phyloP scores from a whole-genome alignment of 2,888 invertebrate genomes.

The Acleris literana region DNA sequence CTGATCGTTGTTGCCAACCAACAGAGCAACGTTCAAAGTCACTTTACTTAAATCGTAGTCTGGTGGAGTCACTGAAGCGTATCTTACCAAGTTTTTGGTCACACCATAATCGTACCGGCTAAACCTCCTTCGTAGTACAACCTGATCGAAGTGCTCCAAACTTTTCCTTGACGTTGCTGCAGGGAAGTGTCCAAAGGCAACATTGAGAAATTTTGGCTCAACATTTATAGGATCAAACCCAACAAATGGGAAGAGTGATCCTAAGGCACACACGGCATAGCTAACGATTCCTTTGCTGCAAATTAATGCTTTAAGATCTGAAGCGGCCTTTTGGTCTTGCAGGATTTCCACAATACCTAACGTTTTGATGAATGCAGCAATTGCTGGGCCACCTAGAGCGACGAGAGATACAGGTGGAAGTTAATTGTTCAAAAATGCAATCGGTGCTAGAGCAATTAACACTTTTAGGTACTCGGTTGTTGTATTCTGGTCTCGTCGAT shows the following conservation, averaged over 20 bases:
- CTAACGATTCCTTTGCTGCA: conserved; percentile 19
- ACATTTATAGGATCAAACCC: conserved; percentile 43
- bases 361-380: conserved; percentile 17
- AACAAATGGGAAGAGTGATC: conserved; percentile 4
- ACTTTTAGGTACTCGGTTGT: conserved; percentile 30
- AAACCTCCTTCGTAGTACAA: conserved; percentile 47
- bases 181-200: conserved; percentile 50
- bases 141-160: conserved; percentile 52
- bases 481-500: conserved; percentile 32
- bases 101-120: conserved; percentile 54
- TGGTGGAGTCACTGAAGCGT: conserved; percentile 49
- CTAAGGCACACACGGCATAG: conserved; percentile 14
- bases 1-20: conserved; percentile 52
- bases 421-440: conserved; percentile 41
- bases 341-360: conserved; percentile 36
- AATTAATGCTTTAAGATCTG: conserved; percentile 26
- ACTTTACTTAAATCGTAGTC: conserved; percentile 53
- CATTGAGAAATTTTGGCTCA: conserved; percentile 45
- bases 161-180: conserved; percentile 54
- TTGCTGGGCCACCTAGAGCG: conserved; percentile 3
- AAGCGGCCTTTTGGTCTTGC: conserved; percentile 26
- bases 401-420: conserved; percentile 24
- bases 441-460: conserved; percentile 22
- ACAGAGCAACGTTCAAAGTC: conserved; percentile 47
- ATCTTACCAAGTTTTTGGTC: conserved; percentile 45